phyloP scores from a whole-genome alignment of 2,797 vertebrate species.

The Acridotheres tristis region DNA sequence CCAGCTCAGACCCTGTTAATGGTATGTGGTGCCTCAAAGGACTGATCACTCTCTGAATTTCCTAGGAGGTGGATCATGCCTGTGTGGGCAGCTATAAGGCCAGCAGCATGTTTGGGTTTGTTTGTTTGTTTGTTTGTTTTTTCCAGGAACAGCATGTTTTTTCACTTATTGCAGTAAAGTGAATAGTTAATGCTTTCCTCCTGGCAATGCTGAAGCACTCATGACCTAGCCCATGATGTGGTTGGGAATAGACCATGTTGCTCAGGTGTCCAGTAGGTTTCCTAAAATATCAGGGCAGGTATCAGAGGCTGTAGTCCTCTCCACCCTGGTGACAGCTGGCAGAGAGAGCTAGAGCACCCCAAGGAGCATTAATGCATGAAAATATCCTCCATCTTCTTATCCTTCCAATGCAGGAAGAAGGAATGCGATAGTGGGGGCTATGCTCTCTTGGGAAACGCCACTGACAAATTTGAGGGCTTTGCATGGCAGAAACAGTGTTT shows the following conservation, averaged over 20 bases:
- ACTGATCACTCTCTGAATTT: background rate
- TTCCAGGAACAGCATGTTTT: background rate
- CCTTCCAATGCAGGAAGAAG: background rate
- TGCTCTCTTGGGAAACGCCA: background rate
- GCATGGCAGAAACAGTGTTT: background rate
- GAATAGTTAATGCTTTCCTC: background rate
- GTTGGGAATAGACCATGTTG: background rate
- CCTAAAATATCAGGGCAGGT: background rate
- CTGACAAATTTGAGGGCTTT: background rate
- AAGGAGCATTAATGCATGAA: background rate
- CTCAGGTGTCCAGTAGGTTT: background rate
- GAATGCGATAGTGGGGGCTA: background rate
- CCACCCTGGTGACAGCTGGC: background rate
- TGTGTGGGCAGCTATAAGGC: accelerated
- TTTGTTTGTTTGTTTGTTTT: background rate
- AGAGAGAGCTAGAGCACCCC: background rate
- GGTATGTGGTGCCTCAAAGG: background rate
- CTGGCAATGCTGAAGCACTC: background rate
- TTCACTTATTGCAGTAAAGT: background rate
- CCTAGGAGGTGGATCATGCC: accelerated
- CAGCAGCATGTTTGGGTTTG: background rate
- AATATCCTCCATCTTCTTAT: background rate
- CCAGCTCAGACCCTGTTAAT: background rate
- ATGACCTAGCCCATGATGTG: background rate
- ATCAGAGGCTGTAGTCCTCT: background rate